A percentile compares a stretch with the other conserved stretches of the same genome.
phyloP scores from a whole-genome alignment of 2,888 invertebrate genomes.

The Shargacucullia verbasci region DNA sequence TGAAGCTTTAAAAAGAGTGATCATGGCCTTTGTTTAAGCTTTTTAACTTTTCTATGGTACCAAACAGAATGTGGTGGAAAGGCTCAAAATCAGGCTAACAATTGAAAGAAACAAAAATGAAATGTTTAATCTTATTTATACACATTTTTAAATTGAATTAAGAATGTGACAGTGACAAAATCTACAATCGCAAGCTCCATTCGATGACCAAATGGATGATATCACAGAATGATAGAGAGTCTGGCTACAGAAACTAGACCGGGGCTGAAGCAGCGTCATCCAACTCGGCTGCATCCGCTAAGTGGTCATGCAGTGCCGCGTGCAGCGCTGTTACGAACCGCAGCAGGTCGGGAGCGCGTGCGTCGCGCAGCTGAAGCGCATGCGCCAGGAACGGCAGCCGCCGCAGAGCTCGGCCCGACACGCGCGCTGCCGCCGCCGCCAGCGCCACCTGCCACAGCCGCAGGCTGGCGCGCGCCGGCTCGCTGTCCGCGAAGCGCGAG shows the following conservation, averaged over 20 bases:
- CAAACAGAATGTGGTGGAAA: no score
- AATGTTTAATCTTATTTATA: no score
- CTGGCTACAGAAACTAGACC: slow-evolving; percentile 1
- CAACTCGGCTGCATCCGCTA: slow-evolving; percentile 66
- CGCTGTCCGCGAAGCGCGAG: slow-evolving; percentile 69
- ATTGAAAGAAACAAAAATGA: no score
- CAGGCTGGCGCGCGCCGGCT: slow-evolving; percentile 66
- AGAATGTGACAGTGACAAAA: no score
- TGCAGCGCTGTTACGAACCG: slow-evolving; percentile 66
- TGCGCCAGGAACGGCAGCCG: slow-evolving; percentile 97
- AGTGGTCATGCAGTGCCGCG: slow-evolving; percentile 65
- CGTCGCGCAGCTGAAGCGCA: slow-evolving; percentile 87
- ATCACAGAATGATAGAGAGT: slow-evolving; percentile 4
- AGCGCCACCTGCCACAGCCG: slow-evolving; percentile 81
- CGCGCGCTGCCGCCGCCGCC: slow-evolving; percentile 84
- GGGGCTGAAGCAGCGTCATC: slow-evolving; percentile 39
- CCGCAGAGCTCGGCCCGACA: slow-evolving; percentile 94
- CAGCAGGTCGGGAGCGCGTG: slow-evolving; percentile 91
- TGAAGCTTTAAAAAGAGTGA: no score
- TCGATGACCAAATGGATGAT: not conserved
- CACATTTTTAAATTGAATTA: no score
- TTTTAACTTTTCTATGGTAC: no score
- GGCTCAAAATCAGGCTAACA: no score
- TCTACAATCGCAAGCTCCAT: no score
- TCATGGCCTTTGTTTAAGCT: no score